A percentile compares a stretch with the other conserved stretches of the same genome.
phyloP scores from a whole-genome alignment of 2,888 invertebrate species.

The Epicampocera succincta region DNA sequence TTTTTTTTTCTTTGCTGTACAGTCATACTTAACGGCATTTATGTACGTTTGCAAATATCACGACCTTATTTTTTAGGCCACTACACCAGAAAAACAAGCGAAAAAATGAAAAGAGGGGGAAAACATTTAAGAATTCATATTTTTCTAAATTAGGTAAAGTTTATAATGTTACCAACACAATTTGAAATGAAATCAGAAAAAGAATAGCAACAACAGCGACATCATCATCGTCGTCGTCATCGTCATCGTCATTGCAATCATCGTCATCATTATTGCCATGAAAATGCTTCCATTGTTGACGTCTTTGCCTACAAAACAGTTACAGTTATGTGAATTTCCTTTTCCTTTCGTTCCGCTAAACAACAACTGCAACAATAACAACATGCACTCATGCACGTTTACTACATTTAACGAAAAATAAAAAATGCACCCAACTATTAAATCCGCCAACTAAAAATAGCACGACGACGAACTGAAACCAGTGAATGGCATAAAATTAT shows the following conservation, averaged over 20 bases:
- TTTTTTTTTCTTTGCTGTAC: not conserved
- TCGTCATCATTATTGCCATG: constrained; percentile 22
- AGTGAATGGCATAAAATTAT: constrained; percentile 59
- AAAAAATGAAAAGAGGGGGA: constrained; percentile 1
- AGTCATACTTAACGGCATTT: not conserved
- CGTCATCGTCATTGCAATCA: not conserved
- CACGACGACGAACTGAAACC: constrained; percentile 4
- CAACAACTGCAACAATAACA: constrained; percentile 34
- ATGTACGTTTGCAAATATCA: constrained; percentile 36
- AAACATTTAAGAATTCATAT: constrained; percentile 29
- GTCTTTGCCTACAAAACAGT: constrained; percentile 61
- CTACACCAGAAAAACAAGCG: constrained; percentile 27
- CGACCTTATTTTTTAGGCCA: constrained; percentile 61
- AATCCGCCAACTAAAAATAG: constrained; percentile 44
- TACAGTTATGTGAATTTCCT: constrained; percentile 63
- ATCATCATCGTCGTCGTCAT: not conserved
- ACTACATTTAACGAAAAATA: constrained; percentile 32
- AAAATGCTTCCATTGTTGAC: constrained; percentile 55
- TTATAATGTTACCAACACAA: constrained; percentile 49
- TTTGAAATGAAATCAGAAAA: constrained; percentile 29
- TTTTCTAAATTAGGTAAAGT: constrained; percentile 60
- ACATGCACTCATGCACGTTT: constrained; percentile 61
- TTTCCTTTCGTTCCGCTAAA: constrained; percentile 52
- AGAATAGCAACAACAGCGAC: constrained; percentile 13
- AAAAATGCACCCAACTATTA: constrained; percentile 42